Conservation (phyloP, 1,140 invertebrate genomes). For the Conus betulinus region DNA sequence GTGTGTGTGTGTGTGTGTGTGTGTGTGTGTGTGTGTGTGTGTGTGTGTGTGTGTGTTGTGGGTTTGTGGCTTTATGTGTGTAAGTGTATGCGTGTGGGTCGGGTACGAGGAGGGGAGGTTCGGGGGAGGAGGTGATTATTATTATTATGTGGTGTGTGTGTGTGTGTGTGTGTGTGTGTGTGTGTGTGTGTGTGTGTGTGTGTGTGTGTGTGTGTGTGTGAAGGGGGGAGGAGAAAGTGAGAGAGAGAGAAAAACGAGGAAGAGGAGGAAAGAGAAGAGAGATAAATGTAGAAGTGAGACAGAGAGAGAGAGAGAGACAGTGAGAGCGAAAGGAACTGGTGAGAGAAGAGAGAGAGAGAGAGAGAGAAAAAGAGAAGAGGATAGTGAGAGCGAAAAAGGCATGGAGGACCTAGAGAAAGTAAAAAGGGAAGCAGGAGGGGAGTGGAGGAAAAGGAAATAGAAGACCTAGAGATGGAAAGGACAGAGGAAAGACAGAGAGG, state of each 20-base stretch:
- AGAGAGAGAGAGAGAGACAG: constrained; percentile 18
- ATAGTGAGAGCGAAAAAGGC: constrained; percentile 4
- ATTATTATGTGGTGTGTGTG: not conserved
- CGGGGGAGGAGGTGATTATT: not conserved
- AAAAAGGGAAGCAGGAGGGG: not conserved
- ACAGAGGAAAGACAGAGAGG: not conserved
- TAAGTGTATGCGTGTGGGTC: not conserved
- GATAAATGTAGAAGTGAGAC: not conserved
- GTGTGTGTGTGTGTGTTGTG: not conserved
- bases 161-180: constrained; percentile 23
- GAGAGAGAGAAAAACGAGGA: not conserved
- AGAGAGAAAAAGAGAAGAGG: not conserved
- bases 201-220: not conserved
- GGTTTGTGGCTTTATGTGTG: not conserved
- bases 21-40: too few species aligned
- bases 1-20: too few species aligned
- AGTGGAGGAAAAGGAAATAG: not conserved
- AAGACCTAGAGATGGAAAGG: not conserved
- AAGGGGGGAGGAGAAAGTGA: too few species aligned
- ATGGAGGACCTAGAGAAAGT: not conserved
- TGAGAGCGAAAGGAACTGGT: not conserved
- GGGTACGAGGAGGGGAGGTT: too few species aligned
- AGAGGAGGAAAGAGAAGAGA: not conserved
- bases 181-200: constrained; percentile 8
- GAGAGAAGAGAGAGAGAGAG: not conserved